A percentile compares a stretch with the other conserved stretches of the same genome.
These are phyloP conservation scores for Psilanteris sp. DNA, from an alignment of 1,140 invertebrate species.

Conservation along the genomic window DNA sequence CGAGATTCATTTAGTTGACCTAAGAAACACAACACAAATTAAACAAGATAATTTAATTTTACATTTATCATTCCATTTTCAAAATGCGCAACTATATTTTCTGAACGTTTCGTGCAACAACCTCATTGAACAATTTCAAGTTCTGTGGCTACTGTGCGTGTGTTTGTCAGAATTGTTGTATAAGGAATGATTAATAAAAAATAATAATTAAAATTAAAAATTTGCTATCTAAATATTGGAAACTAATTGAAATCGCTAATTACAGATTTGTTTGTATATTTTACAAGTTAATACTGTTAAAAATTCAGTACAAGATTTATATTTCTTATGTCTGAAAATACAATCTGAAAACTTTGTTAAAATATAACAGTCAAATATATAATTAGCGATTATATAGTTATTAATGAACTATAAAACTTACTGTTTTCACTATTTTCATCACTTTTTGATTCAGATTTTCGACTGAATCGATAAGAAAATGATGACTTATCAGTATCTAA, in stretches of 20 bases:
- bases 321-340: too few species aligned
- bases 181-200: neutral
- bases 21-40: slow-evolving; percentile 72
- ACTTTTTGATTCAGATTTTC: slow-evolving; percentile 75
- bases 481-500: slow-evolving; percentile 74
- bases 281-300: too few species aligned
- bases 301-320: too few species aligned
- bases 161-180: neutral
- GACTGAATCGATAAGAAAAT: slow-evolving; percentile 75
- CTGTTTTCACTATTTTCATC: slow-evolving; percentile 76
- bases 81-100: too few species aligned
- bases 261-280: slow-evolving; percentile 10
- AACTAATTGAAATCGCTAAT: slow-evolving; percentile 15
- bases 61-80: slow-evolving; percentile 1
- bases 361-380: slow-evolving; percentile 16
- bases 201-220: neutral
- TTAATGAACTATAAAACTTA: slow-evolving; percentile 62
- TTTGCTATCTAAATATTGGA: neutral
- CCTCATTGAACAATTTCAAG: neutral
- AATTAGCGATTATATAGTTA: slow-evolving; percentile 12
- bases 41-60: slow-evolving; percentile 47
- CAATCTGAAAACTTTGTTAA: too few species aligned
- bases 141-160: neutral
- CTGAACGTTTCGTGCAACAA: slow-evolving; percentile 9
- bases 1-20: slow-evolving; percentile 76